Evolutionary conservation across 2,888 invertebrate genomes (phyloP).

Genomic region (Spialia ferax): DNA sequence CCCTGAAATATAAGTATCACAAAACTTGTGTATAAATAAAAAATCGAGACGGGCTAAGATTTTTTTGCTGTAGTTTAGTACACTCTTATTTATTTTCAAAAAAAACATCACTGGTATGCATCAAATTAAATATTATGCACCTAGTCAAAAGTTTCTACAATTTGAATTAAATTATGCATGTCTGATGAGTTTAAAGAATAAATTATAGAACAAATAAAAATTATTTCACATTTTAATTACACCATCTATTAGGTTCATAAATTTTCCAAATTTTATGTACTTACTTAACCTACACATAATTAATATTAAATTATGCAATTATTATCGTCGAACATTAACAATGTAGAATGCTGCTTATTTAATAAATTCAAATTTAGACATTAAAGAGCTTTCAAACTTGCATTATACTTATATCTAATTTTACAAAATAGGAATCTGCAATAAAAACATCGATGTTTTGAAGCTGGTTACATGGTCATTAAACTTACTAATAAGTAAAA

Average conservation of each 20-base stretch:
- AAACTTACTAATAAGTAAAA: slow-evolving; percentile 14
- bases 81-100: background rate
- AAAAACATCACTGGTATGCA: slow-evolving; percentile 27
- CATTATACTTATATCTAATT: slow-evolving; percentile 76
- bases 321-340: slow-evolving; percentile 61
- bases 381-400: slow-evolving; percentile 54
- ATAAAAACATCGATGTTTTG: slow-evolving; percentile 61
- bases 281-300: slow-evolving; percentile 62
- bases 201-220: slow-evolving; percentile 22
- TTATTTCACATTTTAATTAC: slow-evolving; percentile 24
- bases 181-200: slow-evolving; percentile 25
- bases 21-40: slow-evolving; percentile 44
- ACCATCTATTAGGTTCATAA: slow-evolving; percentile 36
- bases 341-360: slow-evolving; percentile 56
- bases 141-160: slow-evolving; percentile 8
- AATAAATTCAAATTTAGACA: slow-evolving; percentile 43
- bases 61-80: slow-evolving; percentile 38
- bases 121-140: too few species aligned
- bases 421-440: slow-evolving; percentile 85
- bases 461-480: slow-evolving; percentile 44
- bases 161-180: slow-evolving; percentile 30
- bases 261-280: slow-evolving; percentile 55
- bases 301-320: slow-evolving; percentile 62
- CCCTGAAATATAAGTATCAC: slow-evolving; percentile 62
- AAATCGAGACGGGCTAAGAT: slow-evolving; percentile 52